Percentiles rank a stretch among this genome's conserved stretches.
These are phyloP conservation scores for Esperia sulphurella DNA, from an alignment of 2,888 invertebrate species.

Conservation along the genomic window DNA sequence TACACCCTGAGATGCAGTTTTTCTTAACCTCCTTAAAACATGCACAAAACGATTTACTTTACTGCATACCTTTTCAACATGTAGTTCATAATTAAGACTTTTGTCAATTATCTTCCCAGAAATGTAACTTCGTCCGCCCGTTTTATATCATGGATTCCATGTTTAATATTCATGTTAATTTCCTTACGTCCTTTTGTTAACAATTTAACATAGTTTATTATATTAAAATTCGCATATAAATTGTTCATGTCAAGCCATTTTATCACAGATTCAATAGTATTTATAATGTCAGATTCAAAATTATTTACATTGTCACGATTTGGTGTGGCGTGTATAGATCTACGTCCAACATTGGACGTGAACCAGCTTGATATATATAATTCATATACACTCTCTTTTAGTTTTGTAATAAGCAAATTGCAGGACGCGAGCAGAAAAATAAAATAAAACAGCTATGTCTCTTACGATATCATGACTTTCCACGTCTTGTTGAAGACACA, in stretches of 20 bases:
- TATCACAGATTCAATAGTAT: background rate
- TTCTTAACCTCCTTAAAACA: conserved; percentile 7
- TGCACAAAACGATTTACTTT: conserved; percentile 12
- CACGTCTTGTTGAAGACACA: too few species aligned
- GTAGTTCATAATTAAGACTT: conserved; percentile 10
- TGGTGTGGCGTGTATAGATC: too few species aligned
- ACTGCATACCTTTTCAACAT: conserved; percentile 10
- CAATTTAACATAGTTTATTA: background rate
- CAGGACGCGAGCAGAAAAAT: too few species aligned
- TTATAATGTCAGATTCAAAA: background rate
- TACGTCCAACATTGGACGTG: too few species aligned
- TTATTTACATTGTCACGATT: background rate
- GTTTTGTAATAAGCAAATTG: too few species aligned
- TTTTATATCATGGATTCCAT: conserved; percentile 2
- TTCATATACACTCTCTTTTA: too few species aligned
- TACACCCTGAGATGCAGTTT: background rate
- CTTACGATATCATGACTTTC: too few species aligned
- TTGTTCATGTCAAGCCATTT: background rate
- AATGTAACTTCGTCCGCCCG: conserved; percentile 1
- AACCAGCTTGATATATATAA: too few species aligned
- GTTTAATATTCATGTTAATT: background rate
- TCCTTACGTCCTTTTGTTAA: background rate
- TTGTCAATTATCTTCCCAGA: conserved; percentile 9
- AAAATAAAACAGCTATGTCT: too few species aligned
- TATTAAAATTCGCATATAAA: too few species aligned